Evolutionary conservation across 2,797 vertebrate species (phyloP).

Genomic region (Pipistrellus kuhlii): DNA sequence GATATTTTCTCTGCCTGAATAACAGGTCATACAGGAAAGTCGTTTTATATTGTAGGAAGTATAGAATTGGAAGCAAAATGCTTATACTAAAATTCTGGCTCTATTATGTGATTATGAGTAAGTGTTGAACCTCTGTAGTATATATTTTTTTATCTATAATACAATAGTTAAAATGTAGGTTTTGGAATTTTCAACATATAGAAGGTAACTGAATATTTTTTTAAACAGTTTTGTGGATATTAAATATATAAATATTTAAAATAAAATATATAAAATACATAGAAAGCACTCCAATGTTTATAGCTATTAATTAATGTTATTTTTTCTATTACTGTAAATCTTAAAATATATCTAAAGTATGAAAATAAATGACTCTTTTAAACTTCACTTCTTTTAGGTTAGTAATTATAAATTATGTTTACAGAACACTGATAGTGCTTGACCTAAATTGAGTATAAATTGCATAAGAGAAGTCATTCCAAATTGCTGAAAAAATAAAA

Average conservation of each 20-base stretch:
- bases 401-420: conserved; percentile 22
- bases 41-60: not conserved
- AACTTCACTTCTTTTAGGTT: not conserved
- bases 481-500: not conserved
- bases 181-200: not conserved
- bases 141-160: conserved; percentile 27
- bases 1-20: not conserved
- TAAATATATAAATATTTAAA: not conserved
- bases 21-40: not conserved
- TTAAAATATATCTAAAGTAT: conserved; percentile 19
- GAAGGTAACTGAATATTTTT: not conserved
- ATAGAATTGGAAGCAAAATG: not conserved
- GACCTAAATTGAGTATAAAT: not conserved
- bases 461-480: not conserved
- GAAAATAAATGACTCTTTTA: not conserved
- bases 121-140: not conserved
- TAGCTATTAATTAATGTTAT: not conserved
- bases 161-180: conserved; percentile 12
- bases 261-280: not conserved
- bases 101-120: not conserved
- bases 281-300: not conserved
- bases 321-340: not conserved
- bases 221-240: not conserved
- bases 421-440: not conserved
- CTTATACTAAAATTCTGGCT: not conserved